Percentiles rank a stretch among this genome's conserved stretches.
Evolutionary conservation across 2,888 invertebrate genomes (phyloP).

Genomic region (Hirtodrosophila duncani): DNA sequence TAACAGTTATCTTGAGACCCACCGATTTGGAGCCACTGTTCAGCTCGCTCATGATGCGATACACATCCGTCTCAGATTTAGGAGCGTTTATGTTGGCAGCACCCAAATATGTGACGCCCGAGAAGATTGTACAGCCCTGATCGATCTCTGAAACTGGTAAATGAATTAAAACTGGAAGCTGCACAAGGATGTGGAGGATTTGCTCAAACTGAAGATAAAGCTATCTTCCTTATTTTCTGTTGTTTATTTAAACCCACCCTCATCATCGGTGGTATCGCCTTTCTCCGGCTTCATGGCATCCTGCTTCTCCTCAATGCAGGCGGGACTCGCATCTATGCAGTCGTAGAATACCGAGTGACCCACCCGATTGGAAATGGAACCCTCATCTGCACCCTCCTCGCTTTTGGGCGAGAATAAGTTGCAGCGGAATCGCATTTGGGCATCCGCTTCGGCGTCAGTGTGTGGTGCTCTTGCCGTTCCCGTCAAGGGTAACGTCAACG

Average conservation of each 20-base stretch:
- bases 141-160: conserved; percentile 87
- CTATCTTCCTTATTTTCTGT: not conserved
- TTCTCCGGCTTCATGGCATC: conserved; percentile 87
- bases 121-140: conserved; percentile 94
- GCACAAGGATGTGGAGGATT: too few species aligned
- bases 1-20: conserved; percentile 93
- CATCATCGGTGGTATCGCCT: conserved; percentile 86
- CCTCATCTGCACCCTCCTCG: conserved; percentile 57
- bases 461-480: too few species aligned
- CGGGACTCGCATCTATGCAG: conserved; percentile 77
- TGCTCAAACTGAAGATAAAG: not conserved
- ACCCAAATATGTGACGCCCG: conserved; percentile 95
- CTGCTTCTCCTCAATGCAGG: conserved; percentile 82
- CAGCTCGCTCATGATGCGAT: conserved; percentile 93
- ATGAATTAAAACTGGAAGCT: too few species aligned
- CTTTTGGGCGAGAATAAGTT: conserved; percentile 60
- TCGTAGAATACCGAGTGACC: conserved; percentile 79
- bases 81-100: conserved; percentile 94
- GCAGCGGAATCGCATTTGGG: conserved; percentile 52
- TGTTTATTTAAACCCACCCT: conserved; percentile 79
- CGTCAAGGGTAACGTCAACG: conserved; percentile 72
- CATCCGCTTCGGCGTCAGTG: conserved; percentile 39
- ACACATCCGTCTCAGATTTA: conserved; percentile 94
- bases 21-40: conserved; percentile 84
- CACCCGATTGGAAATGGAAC: conserved; percentile 74